These are phyloP conservation scores for Okapia johnstoni DNA, from an alignment of 2,113 vertebrate species.

Conservation along the genomic window DNA sequence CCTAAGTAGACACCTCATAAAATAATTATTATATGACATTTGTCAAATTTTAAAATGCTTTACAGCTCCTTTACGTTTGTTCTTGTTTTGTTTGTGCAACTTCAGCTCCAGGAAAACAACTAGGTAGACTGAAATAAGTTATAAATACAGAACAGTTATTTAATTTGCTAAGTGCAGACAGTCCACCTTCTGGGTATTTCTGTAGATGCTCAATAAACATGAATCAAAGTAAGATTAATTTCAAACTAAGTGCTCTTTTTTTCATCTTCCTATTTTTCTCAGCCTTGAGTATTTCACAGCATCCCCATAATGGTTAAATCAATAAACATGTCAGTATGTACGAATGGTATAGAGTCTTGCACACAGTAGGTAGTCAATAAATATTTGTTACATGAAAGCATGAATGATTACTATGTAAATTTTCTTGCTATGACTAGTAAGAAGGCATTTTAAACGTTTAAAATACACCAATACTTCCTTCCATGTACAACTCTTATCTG, in stretches of 20 bases:
- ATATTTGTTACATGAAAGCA: not conserved
- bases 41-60: slow-evolving; percentile 47
- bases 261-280: not conserved
- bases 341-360: not conserved
- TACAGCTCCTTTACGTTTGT: slow-evolving; percentile 41
- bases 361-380: not conserved
- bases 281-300: not conserved
- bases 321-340: not conserved
- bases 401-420: not conserved
- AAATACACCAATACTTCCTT: not conserved
- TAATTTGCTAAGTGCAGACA: slow-evolving; percentile 5
- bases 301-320: not conserved
- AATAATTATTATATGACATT: slow-evolving; percentile 39
- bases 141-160: not conserved
- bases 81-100: slow-evolving; percentile 38
- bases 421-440: not conserved
- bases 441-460: not conserved
- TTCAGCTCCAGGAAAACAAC: slow-evolving; percentile 39
- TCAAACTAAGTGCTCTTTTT: not conserved
- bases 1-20: slow-evolving; percentile 46
- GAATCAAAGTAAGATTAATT: not conserved
- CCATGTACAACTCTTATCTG: not conserved
- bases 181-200: slow-evolving; percentile 3
- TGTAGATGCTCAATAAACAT: slow-evolving; percentile 7
- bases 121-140: not conserved